These are phyloP conservation scores for Sinonovacula constricta DNA, from an alignment of 1,140 invertebrate genomes.

Conservation along the genomic window DNA sequence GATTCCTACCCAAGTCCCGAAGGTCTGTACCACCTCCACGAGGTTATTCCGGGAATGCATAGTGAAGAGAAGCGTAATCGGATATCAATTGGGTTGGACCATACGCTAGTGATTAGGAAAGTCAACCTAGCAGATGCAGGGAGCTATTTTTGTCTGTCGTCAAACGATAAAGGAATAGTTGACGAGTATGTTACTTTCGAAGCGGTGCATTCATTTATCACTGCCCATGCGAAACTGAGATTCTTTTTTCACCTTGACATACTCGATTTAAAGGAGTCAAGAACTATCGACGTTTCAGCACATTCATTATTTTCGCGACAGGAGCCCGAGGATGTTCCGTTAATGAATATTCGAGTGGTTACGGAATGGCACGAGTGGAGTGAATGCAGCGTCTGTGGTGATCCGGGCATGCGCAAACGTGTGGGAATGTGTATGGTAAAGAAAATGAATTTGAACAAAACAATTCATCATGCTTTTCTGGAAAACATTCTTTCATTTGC, in stretches of 20 bases:
- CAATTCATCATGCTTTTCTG: background rate
- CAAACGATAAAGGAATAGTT: background rate
- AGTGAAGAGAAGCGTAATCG: conserved; percentile 24
- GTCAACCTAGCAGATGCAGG: conserved; percentile 12
- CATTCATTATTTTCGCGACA: conserved; percentile 1
- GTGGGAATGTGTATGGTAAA: conserved; percentile 25
- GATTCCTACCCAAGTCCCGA: conserved; percentile 17
- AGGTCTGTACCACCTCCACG: conserved; percentile 30
- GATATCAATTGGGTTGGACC: conserved; percentile 19
- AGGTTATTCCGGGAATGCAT: conserved; percentile 19
- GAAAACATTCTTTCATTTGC: background rate
- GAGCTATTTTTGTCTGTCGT: conserved; percentile 26
- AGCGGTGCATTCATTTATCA: conserved; percentile 4
- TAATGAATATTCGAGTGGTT: conserved; percentile 5
- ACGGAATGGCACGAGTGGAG: conserved; percentile 46
- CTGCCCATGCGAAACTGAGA: background rate
- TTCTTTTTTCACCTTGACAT: conserved; percentile 30
- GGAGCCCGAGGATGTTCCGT: background rate
- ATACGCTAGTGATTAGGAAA: conserved; percentile 41
- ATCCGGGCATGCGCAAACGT: conserved; percentile 20
- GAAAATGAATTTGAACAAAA: background rate
- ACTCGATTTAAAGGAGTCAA: conserved; percentile 5
- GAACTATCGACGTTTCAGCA: conserved; percentile 10
- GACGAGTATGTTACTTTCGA: conserved; percentile 2
- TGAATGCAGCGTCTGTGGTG: conserved; percentile 22